Evolutionary conservation across 2,113 vertebrate species (phyloP).

Genomic region (Corydoras maculifer): DNA sequence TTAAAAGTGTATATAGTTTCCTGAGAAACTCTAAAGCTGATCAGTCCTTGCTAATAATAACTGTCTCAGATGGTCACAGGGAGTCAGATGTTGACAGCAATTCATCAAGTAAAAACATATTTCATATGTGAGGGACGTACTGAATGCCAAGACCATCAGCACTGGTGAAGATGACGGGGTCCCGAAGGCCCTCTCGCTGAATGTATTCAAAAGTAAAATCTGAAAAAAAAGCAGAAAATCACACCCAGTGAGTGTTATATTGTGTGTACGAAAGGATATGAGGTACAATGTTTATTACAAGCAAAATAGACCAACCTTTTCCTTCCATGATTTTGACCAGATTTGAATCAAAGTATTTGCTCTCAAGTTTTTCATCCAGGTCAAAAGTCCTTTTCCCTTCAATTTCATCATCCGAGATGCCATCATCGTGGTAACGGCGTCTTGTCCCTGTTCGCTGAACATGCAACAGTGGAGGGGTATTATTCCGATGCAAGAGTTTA

Average conservation of each 20-base stretch:
- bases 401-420: conserved; percentile 96
- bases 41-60: no score
- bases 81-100: no score
- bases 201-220: conserved; percentile 97
- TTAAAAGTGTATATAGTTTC: no score
- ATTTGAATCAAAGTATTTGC: conserved; percentile 75
- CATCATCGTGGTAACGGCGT: conserved; percentile 91
- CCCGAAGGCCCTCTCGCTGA: conserved; percentile 87
- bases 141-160: conserved; percentile 88
- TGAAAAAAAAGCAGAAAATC: conserved; percentile 46
- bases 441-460: conserved; percentile 84
- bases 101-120: no score
- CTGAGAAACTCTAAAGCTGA: no score
- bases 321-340: conserved; percentile 93
- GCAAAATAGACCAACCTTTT: conserved; percentile 70
- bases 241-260: not conserved
- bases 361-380: conserved; percentile 86
- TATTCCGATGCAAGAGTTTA: no score
- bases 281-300: no score
- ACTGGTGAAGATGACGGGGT: conserved; percentile 87
- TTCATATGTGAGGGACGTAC: conserved; percentile 61
- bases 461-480: not conserved
- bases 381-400: conserved; percentile 95
- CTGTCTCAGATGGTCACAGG: no score
- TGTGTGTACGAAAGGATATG: not conserved